Percentiles rank a stretch among this genome's conserved stretches.
phyloP scores from a whole-genome alignment of 2,113 vertebrate genomes.

The Psephotus haematonotus region DNA sequence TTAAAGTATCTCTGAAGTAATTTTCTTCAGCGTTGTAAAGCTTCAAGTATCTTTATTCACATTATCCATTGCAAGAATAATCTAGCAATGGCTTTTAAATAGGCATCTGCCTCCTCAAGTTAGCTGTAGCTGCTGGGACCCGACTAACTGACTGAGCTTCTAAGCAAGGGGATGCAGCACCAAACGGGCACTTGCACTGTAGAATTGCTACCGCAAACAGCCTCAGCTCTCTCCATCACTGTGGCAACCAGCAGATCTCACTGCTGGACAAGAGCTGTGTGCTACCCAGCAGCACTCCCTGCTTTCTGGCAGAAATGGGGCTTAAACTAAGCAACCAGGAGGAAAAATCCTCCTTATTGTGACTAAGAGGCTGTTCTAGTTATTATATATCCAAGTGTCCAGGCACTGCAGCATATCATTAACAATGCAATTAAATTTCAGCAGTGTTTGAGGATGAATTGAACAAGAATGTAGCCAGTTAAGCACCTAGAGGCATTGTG shows the following conservation, averaged over 20 bases:
- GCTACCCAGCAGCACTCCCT: background rate
- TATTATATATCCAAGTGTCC: background rate
- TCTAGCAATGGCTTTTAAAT: background rate
- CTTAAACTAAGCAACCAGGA: background rate
- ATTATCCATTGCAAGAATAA: background rate
- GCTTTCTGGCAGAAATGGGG: background rate
- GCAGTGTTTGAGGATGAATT: background rate
- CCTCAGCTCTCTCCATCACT: background rate
- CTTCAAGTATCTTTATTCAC: background rate
- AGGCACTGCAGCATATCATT: background rate
- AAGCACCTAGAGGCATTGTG: background rate
- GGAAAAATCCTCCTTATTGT: background rate
- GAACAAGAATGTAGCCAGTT: background rate
- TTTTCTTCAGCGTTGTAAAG: background rate
- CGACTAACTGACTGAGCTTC: background rate
- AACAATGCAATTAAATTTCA: background rate
- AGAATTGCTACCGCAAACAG: background rate
- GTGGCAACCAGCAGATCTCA: background rate
- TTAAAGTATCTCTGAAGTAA: background rate
- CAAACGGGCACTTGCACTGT: rapidly evolving
- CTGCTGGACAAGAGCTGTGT: background rate
- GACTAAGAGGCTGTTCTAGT: background rate
- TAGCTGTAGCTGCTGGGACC: background rate
- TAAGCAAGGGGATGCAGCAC: background rate
- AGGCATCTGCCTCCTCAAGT: background rate